Percentiles rank a stretch among this genome's conserved stretches.
phyloP scores from a whole-genome alignment of 1,140 invertebrate genomes.

The Asbolus verrucosus region DNA sequence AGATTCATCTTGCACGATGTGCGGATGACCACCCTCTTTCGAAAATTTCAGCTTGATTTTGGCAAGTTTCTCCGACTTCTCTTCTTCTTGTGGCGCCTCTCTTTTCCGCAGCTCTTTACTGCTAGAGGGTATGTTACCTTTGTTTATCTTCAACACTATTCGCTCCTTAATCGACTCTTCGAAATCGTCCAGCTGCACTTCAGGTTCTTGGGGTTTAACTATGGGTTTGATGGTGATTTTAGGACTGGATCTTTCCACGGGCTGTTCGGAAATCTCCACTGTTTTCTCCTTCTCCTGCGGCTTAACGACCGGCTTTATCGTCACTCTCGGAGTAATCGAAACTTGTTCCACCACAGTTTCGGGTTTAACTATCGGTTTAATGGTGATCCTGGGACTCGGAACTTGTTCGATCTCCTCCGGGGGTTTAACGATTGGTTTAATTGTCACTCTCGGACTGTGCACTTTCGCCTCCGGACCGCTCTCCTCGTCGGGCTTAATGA shows the following conservation, averaged over 20 bases:
- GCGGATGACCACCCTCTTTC: constrained; percentile 61
- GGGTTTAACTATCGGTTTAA: constrained; percentile 51
- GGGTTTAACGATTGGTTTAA: constrained; percentile 57
- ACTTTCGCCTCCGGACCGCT: constrained; percentile 26
- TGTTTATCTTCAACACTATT: constrained; percentile 64
- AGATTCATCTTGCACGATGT: constrained; percentile 58
- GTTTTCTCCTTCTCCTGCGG: constrained; percentile 47
- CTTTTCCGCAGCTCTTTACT: constrained; percentile 54
- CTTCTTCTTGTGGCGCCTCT: constrained; percentile 54
- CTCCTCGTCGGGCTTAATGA: constrained; percentile 58
- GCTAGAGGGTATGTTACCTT: constrained; percentile 53
- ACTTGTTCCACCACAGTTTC: neutral
- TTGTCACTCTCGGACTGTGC: constrained; percentile 55
- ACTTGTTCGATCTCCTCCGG: constrained; percentile 51
- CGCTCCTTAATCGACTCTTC: constrained; percentile 61
- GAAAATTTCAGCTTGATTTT: constrained; percentile 64
- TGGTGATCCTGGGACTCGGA: constrained; percentile 47
- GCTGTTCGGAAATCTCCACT: constrained; percentile 5
- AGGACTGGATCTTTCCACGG: constrained; percentile 46
- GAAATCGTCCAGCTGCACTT: constrained; percentile 48
- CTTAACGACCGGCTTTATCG: constrained; percentile 63
- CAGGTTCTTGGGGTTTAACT: constrained; percentile 33
- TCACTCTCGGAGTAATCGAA: constrained; percentile 60
- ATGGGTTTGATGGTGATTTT: constrained; percentile 50
- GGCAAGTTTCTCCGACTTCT: constrained; percentile 61